Evolutionary conservation across 35 echinoderm and acorn worm genomes (phyloP).

Genomic region (Diadema setosum): DNA sequence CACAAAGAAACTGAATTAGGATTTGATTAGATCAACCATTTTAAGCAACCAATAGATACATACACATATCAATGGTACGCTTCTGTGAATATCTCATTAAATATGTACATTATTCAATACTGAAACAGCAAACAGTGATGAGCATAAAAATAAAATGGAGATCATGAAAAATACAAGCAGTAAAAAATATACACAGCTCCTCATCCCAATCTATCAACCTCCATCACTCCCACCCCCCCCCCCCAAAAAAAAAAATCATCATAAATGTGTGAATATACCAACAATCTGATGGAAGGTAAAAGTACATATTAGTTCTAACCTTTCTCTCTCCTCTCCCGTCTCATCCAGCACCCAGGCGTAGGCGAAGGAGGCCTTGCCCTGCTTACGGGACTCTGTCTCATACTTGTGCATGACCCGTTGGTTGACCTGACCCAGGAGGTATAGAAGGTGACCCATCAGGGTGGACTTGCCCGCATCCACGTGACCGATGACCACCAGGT

Average conservation of each 20-base stretch:
- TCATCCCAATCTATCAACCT: no score
- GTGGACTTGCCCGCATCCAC: constrained; percentile 99
- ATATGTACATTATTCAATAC: no score
- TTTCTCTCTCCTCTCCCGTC: constrained; percentile 95
- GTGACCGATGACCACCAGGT: constrained; percentile 94
- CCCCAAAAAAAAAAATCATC: not conserved
- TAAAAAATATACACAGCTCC: no score
- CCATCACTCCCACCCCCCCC: no score
- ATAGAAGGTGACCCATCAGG: constrained; percentile 92
- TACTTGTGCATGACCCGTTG: constrained; percentile 96
- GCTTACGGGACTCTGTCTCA: constrained; percentile 93
- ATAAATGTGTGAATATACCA: not conserved
- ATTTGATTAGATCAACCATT: no score
- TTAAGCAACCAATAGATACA: no score
- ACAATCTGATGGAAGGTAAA: not conserved
- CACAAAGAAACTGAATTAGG: no score
- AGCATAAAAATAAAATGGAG: no score
- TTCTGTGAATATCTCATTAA: no score
- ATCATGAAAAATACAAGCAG: no score
- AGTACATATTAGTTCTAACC: constrained; percentile 19
- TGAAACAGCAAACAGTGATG: no score
- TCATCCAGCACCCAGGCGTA: constrained; percentile 99
- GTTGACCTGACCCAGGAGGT: constrained; percentile 79
- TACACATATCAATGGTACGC: no score
- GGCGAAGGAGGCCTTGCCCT: constrained; percentile 98